A percentile compares a stretch with the other conserved stretches of the same genome.
These are phyloP conservation scores for Orchesella flavescens DNA, from an alignment of 2,888 invertebrate species.

Conservation along the genomic window DNA sequence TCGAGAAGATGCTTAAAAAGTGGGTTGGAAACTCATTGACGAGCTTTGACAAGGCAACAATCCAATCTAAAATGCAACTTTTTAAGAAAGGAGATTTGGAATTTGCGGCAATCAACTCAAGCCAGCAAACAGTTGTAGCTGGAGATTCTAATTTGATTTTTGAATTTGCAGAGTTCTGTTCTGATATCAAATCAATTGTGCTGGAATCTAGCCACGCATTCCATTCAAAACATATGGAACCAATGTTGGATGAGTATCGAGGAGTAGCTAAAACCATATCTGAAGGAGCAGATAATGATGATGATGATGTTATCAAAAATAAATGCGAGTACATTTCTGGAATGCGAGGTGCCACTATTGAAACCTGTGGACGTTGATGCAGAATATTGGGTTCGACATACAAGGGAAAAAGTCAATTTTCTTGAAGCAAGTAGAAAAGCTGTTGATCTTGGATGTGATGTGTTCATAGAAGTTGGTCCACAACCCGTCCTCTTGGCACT, in stretches of 20 bases:
- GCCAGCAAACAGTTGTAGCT: no score
- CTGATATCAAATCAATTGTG: no score
- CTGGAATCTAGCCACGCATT: no score
- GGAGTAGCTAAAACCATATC: neutral
- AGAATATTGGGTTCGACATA: slow-evolving; percentile 25
- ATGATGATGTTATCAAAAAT: no score
- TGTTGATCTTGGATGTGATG: neutral
- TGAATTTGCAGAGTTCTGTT: no score
- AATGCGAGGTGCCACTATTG: neutral
- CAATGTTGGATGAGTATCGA: no score
- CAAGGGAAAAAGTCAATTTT: slow-evolving; percentile 39
- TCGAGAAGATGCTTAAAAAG: no score
- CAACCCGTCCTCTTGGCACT: slow-evolving; percentile 33
- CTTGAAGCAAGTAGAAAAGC: slow-evolving; percentile 9
- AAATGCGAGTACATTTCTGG: slow-evolving; percentile 24
- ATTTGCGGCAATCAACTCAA: no score
- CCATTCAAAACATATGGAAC: no score
- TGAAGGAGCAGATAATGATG: neutral
- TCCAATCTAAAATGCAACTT: slow-evolving; percentile 4
- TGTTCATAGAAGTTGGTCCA: slow-evolving; percentile 49
- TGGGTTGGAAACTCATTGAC: no score
- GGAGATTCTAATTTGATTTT: no score
- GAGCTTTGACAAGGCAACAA: slow-evolving; percentile 13
- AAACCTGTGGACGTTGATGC: neutral
- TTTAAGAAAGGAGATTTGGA: slow-evolving; percentile 14